phyloP scores from a whole-genome alignment of 2,888 invertebrate genomes.

The Tiphia femorata region DNA sequence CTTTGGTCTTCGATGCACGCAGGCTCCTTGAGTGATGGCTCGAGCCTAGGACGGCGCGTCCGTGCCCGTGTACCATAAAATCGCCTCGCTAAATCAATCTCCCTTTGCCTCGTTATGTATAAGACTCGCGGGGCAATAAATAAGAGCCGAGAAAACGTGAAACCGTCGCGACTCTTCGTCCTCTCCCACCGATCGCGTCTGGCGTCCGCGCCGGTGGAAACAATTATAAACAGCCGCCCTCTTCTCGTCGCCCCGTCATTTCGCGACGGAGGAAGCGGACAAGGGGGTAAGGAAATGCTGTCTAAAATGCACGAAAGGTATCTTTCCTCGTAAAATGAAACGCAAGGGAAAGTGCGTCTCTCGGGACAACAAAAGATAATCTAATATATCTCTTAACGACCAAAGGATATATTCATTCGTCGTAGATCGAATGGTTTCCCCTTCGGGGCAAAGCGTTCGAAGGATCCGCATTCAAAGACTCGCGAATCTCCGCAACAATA shows the following conservation, averaged over 20 bases:
- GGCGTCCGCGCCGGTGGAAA: no score
- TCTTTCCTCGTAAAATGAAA: background rate
- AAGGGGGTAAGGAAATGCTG: no score
- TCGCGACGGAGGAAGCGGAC: no score
- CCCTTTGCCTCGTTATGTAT: slow-evolving; percentile 15
- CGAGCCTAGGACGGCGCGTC: slow-evolving; percentile 35
- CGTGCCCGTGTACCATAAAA: slow-evolving; percentile 45
- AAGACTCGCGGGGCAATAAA: no score
- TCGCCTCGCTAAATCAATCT: slow-evolving; percentile 49
- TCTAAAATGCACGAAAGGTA: no score
- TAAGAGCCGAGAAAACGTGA: no score
- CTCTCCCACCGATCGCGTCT: no score
- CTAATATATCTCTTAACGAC: background rate
- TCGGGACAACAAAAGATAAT: background rate
- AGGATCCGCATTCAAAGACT: slow-evolving; percentile 19
- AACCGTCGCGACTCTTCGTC: no score
- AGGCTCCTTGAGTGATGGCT: slow-evolving; percentile 38
- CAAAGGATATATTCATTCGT: background rate
- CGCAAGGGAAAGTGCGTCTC: no score
- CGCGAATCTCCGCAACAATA: slow-evolving; percentile 18
- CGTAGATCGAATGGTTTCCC: background rate
- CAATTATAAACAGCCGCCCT: no score
- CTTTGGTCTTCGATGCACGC: no score
- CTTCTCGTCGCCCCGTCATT: no score
- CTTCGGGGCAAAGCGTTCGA: slow-evolving; percentile 14